Evolutionary conservation across 2,797 vertebrate species (phyloP).

Genomic region (Gorsachius magnificus): DNA sequence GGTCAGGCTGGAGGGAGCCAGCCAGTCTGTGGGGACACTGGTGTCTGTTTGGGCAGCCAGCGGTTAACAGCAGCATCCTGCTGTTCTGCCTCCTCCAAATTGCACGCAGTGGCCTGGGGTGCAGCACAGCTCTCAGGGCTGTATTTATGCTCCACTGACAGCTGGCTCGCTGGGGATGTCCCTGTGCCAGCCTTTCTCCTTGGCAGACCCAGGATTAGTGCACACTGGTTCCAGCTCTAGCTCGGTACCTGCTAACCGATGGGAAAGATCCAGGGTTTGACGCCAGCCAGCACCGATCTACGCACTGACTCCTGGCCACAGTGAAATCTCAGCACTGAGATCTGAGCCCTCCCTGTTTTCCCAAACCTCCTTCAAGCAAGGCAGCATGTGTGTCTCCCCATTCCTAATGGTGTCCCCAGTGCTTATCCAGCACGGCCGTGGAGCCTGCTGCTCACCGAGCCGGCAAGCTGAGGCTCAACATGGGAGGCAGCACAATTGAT

Average conservation of each 20-base stretch:
- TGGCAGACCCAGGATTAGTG: not conserved
- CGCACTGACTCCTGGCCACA: rapidly evolving
- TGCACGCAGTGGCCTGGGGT: not conserved
- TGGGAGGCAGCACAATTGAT: not conserved
- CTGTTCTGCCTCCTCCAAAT: not conserved
- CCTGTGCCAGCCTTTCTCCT: not conserved
- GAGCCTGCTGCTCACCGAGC: not conserved
- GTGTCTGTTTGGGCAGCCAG: not conserved
- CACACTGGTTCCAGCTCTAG: not conserved
- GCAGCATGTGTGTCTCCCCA: rapidly evolving
- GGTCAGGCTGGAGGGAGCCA: not conserved
- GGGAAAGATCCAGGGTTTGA: not conserved
- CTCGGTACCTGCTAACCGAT: not conserved
- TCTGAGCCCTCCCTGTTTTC: not conserved
- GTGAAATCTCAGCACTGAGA: not conserved
- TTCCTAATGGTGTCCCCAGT: rapidly evolving
- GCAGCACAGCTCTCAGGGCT: not conserved
- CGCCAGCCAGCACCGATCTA: not conserved
- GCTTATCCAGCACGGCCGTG: rapidly evolving
- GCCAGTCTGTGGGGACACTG: not conserved
- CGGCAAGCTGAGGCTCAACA: rapidly evolving
- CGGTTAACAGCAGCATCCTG: not conserved
- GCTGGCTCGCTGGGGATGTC: not conserved
- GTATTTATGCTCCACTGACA: not conserved
- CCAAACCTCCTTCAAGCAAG: rapidly evolving